Conservation (phyloP, 2,113 vertebrate genomes). For the Tinamus guttatus region DNA sequence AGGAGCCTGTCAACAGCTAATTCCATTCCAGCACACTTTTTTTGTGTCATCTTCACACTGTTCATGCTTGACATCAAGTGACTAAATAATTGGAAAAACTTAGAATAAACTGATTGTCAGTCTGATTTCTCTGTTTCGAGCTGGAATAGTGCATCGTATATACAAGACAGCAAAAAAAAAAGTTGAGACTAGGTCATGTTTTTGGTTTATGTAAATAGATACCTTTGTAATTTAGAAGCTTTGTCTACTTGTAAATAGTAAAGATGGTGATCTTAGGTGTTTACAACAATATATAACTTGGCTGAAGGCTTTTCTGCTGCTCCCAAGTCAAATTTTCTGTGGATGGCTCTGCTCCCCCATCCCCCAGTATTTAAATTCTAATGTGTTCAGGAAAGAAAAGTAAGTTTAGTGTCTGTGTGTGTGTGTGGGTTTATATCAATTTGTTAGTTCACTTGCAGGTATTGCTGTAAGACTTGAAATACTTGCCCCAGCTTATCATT, state of each 20-base stretch:
- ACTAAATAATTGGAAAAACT: slow-evolving; percentile 39
- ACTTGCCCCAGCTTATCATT: rapidly evolving
- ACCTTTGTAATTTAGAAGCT: not conserved
- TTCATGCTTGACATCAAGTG: slow-evolving; percentile 5
- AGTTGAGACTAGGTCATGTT: not conserved
- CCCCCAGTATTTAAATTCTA: not conserved
- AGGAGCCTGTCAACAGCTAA: slow-evolving; percentile 30
- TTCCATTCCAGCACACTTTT: slow-evolving; percentile 14
- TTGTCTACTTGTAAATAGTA: too few relatives aligned
- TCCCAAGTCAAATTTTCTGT: not conserved
- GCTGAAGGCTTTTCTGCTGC: not conserved
- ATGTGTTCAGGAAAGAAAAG: not conserved
- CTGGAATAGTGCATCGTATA: not conserved
- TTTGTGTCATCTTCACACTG: not conserved
- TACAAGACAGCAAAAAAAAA: not conserved
- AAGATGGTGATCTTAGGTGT: not conserved
- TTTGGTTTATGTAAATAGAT: not conserved
- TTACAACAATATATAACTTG: not conserved
- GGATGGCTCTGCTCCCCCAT: rapidly evolving
- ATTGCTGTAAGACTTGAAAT: not conserved
- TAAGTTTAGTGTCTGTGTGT: too few relatives aligned
- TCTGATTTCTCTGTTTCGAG: not conserved
- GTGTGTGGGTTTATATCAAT: not conserved
- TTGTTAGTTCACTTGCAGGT: rapidly evolving
- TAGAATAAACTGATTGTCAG: slow-evolving; percentile 29